A percentile compares a stretch with the other conserved stretches of the same genome.
These are phyloP conservation scores for Ommatoiulus sabulosus DNA, from an alignment of 2,888 invertebrate species.

Conservation along the genomic window DNA sequence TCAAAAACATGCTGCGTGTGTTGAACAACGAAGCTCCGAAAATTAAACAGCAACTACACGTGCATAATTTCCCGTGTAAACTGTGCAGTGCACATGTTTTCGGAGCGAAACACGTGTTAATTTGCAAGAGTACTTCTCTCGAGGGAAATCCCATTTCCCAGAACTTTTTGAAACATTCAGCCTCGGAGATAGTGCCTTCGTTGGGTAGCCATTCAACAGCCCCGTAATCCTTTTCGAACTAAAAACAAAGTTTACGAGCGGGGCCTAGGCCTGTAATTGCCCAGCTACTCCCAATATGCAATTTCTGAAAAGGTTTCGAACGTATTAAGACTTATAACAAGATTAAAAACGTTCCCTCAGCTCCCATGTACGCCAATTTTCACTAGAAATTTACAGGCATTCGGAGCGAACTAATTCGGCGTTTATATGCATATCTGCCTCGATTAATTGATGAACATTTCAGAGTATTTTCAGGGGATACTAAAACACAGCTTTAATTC, in stretches of 20 bases:
- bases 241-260: conserved; percentile 31
- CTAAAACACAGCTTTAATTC: conserved; percentile 48
- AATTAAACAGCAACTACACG: too few relatives aligned
- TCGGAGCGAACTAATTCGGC: conserved; percentile 45
- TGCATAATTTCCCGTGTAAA: too few relatives aligned
- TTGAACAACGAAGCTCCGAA: too few relatives aligned
- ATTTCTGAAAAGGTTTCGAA: conserved; percentile 36
- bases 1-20: too few relatives aligned
- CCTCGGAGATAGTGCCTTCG: not conserved
- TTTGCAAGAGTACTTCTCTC: not conserved
- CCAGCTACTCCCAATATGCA: conserved; percentile 43
- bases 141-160: not conserved
- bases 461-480: conserved; percentile 47
- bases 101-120: not conserved
- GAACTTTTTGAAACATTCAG: conserved; percentile 27
- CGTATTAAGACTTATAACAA: conserved; percentile 51
- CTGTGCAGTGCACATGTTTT: not conserved
- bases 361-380: conserved; percentile 48
- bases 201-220: not conserved
- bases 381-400: conserved; percentile 42
- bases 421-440: conserved; percentile 49
- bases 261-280: conserved; percentile 43
- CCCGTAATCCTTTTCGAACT: not conserved
- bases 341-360: conserved; percentile 52
- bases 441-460: conserved; percentile 51